These are phyloP conservation scores for Dryobota labecula DNA, from an alignment of 2,888 invertebrate genomes.

Conservation along the genomic window DNA sequence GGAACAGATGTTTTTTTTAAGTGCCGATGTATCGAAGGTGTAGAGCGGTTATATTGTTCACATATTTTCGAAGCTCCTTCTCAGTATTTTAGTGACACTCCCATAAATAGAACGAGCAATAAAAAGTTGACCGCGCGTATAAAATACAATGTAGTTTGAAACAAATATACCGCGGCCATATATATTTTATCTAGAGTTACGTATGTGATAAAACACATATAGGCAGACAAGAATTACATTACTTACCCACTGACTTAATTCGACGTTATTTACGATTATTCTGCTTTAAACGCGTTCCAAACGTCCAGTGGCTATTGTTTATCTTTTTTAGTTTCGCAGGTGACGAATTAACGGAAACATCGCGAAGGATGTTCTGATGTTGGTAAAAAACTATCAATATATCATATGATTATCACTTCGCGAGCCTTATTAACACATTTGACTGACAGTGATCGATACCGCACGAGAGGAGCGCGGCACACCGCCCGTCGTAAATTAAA, in stretches of 20 bases:
- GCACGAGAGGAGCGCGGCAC: slow-evolving; percentile 4
- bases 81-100: slow-evolving; percentile 43
- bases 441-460: slow-evolving; percentile 63
- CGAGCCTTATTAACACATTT: slow-evolving; percentile 55
- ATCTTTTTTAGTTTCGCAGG: slow-evolving; percentile 60
- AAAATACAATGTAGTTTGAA: slow-evolving; percentile 56
- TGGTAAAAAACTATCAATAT: slow-evolving; percentile 51
- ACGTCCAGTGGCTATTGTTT: slow-evolving; percentile 50
- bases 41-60: slow-evolving; percentile 37
- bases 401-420: slow-evolving; percentile 53
- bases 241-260: slow-evolving; percentile 63
- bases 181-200: slow-evolving; percentile 42
- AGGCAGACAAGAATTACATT: slow-evolving; percentile 51
- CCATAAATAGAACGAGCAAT: slow-evolving; percentile 41
- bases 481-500: slow-evolving; percentile 37
- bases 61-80: slow-evolving; percentile 41
- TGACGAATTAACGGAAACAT: slow-evolving; percentile 63
- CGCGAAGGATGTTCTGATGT: slow-evolving; percentile 41
- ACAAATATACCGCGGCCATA: slow-evolving; percentile 48
- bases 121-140: slow-evolving; percentile 49
- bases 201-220: slow-evolving; percentile 46
- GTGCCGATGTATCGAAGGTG: slow-evolving; percentile 34
- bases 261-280: slow-evolving; percentile 64
- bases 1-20: slow-evolving; percentile 66
- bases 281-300: slow-evolving; percentile 58